phyloP scores from a whole-genome alignment of 2,888 invertebrate genomes.

The Sinopyrophorus schimmeli region DNA sequence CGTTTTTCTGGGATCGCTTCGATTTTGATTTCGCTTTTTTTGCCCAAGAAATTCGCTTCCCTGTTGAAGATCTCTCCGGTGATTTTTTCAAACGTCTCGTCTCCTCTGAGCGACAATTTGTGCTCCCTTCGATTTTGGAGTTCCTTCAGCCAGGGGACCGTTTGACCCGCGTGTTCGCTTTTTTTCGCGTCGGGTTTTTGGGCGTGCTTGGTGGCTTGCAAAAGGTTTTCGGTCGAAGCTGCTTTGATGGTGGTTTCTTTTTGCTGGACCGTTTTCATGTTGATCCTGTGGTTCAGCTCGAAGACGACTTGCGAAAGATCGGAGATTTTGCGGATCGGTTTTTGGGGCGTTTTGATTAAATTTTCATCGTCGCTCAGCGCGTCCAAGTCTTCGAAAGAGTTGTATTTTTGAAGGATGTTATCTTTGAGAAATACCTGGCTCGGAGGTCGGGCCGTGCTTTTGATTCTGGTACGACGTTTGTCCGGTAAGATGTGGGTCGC shows the following conservation, averaged over 20 bases:
- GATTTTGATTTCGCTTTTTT: too few relatives aligned
- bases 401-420: constrained; percentile 10
- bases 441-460: constrained; percentile 23
- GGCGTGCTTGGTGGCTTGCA: not conserved
- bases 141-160: constrained; percentile 17
- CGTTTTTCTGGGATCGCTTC: too few relatives aligned
- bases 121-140: constrained; percentile 4
- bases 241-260: not conserved
- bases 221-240: not conserved
- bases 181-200: not conserved
- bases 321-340: not conserved
- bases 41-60: too few relatives aligned
- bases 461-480: constrained; percentile 13
- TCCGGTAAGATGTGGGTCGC: constrained; percentile 8
- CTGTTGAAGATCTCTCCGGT: not conserved
- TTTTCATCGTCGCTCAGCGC: not conserved
- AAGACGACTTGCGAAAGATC: not conserved
- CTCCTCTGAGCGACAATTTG: constrained; percentile 6
- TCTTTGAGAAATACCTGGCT: constrained; percentile 21
- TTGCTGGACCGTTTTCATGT: not conserved
- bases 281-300: not conserved
- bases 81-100: constrained; percentile 2
- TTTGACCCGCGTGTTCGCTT: not conserved
- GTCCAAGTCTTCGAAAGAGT: constrained; percentile 7
- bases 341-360: not conserved